Base-by-base conservation (phyloP, 2,797 vertebrate genomes). In the Salmo trutta region DNA sequence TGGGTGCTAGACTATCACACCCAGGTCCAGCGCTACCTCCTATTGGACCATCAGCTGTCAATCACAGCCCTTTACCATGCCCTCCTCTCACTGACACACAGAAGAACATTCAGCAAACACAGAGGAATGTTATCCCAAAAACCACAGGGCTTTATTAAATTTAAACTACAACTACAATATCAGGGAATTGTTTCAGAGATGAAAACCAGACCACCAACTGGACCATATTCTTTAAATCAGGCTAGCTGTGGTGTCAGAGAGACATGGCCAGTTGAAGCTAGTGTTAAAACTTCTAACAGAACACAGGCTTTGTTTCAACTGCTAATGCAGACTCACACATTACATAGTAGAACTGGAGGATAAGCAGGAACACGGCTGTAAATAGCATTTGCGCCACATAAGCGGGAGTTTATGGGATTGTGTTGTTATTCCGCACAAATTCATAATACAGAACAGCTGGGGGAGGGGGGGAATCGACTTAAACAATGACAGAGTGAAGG, bases 391-490 rank as follows among this genome's bases (percentile, higher is more conserved):
- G 79, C 71, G 41, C 36, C 41, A 70, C 72, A 77, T 79, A 74
- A 79, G 74, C 73, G 5, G 65, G 81, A 75, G 79, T 78, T 81
- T 77, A 78, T 33, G 47, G 82, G 72, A 81, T 79, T 77, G 77
- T 78, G 81, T 73, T 83, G 75, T 66, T 47, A 72, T 82, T 83
- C 78, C 51, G 64, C 47, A 69, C 75, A 56, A 73, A 69, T 53
- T 62, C 69, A 78, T 78, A 51, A 88, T 67, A 81, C 74, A 81
- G 78, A 81, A 84, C 78, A 88, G 79, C 80, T 76, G 19, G 77
- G 77, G 15, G 24, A 1, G 24, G 24, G 24, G 77, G 77, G 69
- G 85, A 87, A 88, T 75, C 71, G 77, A 87, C 82, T 83, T 84
- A 84, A 82, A 85, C 73, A 79, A 77, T 29, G 62, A 81, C 29